Evolutionary conservation across 2,797 vertebrate genomes (phyloP), one percentile per base, ranked within the genome.

Genomic region (Lemur catta): DNA sequence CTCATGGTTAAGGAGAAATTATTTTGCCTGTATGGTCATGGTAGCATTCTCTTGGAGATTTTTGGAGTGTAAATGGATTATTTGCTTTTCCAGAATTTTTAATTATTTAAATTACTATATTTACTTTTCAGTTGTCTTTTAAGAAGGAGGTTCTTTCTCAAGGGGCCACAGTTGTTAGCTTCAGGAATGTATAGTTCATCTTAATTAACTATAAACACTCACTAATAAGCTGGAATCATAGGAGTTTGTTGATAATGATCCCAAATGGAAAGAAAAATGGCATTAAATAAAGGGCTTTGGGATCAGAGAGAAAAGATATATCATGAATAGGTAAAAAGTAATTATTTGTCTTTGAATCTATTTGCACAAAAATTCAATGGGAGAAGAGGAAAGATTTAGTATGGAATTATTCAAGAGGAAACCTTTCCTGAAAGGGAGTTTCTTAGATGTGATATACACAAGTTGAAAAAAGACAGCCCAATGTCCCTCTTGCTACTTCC

Each of bases 61-160:
- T 93, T 72, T 30, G 48, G 57, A 59, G 55, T 65, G 22, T 6
- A 63, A 92, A 90, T 15, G 6, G n/a, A 43, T 63, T 74, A 35
- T 55, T 91, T 87, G 28, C 75, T 95, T 92, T 87, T 90, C 35
- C 76, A 12, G 57, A 95, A 48, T 13, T 81, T 94, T 94, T 57
- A 65, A 14, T 94, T 88, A 86, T 84, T 91, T 84, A 93, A 80
- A 81, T 94, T 43, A 48, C 50, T 80, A 14, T 78, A 20, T 17
- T 97, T 76, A 55, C 24, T 87, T 91, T 93, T 76, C 15, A 76
- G 57, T 87, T 76, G 76, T 1, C 22, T 87, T 93, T 86, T 80
- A 76, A 94, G 78, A 85, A 65, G 26, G 14, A 93, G 28, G 3
- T 63, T 85, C 55, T 90, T 87, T 90, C 75, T 41, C 95, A 85